These are phyloP conservation scores for Neopelma chrysocephalum DNA, from an alignment of 2,797 vertebrate species.

Conservation along the genomic window DNA sequence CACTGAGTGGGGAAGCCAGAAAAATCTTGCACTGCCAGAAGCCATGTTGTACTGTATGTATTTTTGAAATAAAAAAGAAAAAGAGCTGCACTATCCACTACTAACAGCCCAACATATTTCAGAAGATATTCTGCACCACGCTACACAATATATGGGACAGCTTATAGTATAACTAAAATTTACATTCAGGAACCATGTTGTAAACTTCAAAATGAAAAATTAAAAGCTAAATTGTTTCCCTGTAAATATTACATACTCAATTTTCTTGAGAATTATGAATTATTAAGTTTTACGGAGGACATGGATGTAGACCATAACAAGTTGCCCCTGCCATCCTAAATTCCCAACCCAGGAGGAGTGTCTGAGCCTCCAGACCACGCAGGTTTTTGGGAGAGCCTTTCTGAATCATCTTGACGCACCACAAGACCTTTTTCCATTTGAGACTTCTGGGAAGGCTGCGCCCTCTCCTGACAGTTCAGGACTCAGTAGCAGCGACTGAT, in stretches of 20 bases:
- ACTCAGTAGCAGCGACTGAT: not conserved
- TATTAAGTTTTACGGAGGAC: not conserved
- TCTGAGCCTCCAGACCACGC: not conserved
- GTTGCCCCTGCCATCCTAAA: not conserved
- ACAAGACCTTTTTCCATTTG: not conserved
- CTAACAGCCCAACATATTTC: not conserved
- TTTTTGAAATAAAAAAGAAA: not conserved
- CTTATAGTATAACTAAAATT: not conserved
- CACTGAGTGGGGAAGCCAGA: not conserved
- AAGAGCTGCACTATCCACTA: not conserved
- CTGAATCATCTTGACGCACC: not conserved
- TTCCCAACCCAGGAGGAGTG: not conserved
- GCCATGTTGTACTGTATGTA: not conserved
- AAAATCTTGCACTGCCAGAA: not conserved
- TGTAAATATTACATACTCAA: not conserved
- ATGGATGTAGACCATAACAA: not conserved
- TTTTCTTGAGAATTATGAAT: not conserved
- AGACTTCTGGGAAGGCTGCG: constrained; percentile 30
- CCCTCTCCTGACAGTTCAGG: constrained; percentile 35
- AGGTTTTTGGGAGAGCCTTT: not conserved
- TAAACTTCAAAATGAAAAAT: not conserved
- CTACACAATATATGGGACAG: not conserved
- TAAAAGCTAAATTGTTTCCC: not conserved
- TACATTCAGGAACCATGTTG: not conserved
- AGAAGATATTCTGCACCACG: not conserved